Evolutionary conservation across 2,113 vertebrate genomes (phyloP).

Genomic region (Propithecus coquereli): DNA sequence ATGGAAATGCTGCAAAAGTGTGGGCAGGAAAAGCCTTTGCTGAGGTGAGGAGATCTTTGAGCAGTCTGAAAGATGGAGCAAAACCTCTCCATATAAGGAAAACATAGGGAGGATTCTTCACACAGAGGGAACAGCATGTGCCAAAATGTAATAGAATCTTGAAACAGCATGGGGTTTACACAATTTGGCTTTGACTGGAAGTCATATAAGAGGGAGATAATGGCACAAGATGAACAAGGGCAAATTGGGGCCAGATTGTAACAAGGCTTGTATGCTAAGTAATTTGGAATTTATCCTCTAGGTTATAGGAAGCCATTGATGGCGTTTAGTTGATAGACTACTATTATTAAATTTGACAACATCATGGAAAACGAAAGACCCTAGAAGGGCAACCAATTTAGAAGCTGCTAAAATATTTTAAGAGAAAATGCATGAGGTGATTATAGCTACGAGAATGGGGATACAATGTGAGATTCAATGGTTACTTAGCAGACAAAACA

Average conservation of each 20-base stretch:
- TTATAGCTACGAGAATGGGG: not conserved
- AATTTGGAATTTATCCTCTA: slow-evolving; percentile 53
- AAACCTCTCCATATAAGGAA: not conserved
- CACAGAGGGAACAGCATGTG: not conserved
- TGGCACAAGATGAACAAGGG: slow-evolving; percentile 10
- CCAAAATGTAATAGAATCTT: not conserved
- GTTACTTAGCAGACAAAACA: not conserved
- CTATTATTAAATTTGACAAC: slow-evolving; percentile 66
- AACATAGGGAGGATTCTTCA: not conserved
- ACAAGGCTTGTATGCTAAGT: not conserved
- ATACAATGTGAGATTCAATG: not conserved
- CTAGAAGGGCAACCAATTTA: slow-evolving; percentile 59
- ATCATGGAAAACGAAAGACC: slow-evolving; percentile 59
- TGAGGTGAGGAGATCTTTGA: not conserved
- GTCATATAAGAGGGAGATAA: not conserved
- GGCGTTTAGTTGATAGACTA: slow-evolving; percentile 12
- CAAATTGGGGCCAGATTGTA: slow-evolving; percentile 18
- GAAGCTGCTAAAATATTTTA: slow-evolving; percentile 55
- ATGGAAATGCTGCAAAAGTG: not conserved
- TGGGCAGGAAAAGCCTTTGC: not conserved
- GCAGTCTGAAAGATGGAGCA: not conserved
- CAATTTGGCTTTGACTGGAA: not conserved
- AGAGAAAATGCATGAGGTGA: slow-evolving; percentile 30
- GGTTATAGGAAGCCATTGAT: slow-evolving; percentile 24
- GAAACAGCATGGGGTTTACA: not conserved